Evolutionary conservation across 1,140 invertebrate species (phyloP), one percentile per base, ranked within the genome.

Genomic region (Papilio xuthus): DNA sequence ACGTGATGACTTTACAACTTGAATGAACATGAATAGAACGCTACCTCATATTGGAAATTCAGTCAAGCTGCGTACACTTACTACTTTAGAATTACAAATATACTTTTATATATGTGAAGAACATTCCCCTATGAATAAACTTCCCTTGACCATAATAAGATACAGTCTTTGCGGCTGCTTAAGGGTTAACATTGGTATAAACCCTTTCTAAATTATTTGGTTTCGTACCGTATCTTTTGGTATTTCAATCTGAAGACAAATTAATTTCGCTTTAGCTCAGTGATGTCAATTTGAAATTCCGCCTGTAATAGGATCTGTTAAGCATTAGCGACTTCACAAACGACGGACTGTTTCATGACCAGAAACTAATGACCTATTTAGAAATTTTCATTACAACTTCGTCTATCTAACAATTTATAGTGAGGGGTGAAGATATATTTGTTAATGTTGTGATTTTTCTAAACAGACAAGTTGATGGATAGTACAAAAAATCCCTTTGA

Each of bases 261-360:
- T 76, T 76, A 63, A 32, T n/a, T 63, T 26, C 47, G 15, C 42
- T 42, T n/a, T 4, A 10, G 67, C 18, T 18, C 10, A 26, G 41
- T 42, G 74, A 76, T 56, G 56, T 76, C 74, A 56, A 76, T 76
- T 76, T 76, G 74, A 32, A 18, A 37, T 76, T 76, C 56, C 53
- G 56, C 1, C 56, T 18, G 41, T 76, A 76, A 76, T 76, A 76
- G 74, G 74, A 76, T 76, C 63, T 76, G 74, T 76, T 76, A 76
- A 37, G 74, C 28, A 74, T 74, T 56, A 76, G 74, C 63, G 53
- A 76, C 74, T 41, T 53, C 18, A 26, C 50, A 56, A 75, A 56
- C 73, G 47, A 28, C 73, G 73, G 74, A 76, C 37, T 63, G 73
- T 32, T 56, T 10, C 50, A 37, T 76, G 74, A 76, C 74, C 74